Conservation (phyloP, 2,113 vertebrate species). For the Noturus placidus region DNA sequence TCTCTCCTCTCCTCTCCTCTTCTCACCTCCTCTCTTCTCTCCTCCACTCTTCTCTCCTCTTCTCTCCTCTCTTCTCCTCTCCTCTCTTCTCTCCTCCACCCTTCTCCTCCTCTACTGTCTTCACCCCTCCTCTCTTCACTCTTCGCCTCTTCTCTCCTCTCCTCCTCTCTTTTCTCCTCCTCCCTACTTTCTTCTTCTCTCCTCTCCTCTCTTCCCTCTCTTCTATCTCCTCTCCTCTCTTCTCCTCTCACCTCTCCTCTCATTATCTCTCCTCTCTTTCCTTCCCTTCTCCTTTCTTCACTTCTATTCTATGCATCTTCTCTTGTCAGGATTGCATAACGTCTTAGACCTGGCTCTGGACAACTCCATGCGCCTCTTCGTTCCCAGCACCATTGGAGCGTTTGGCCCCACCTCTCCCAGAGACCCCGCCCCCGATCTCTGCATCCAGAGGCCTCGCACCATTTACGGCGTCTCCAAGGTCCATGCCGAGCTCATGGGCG, state of each 20-base stretch:
- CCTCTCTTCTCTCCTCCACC: background rate
- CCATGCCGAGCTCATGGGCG: slow-evolving; percentile 76
- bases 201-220: background rate
- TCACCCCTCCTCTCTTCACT: no score
- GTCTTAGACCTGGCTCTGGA: slow-evolving; percentile 76
- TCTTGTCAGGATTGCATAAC: slow-evolving; percentile 71
- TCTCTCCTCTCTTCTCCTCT: background rate
- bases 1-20: background rate
- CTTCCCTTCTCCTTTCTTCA: background rate
- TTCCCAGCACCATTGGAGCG: slow-evolving; percentile 77
- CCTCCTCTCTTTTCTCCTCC: no score
- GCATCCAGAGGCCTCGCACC: slow-evolving; percentile 74
- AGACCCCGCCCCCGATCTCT: slow-evolving; percentile 75
- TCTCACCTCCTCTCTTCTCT: background rate
- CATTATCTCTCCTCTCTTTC: background rate
- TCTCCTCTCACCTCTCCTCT: background rate
- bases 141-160: background rate
- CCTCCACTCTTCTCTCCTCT: background rate
- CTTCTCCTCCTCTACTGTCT: no score
- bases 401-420: slow-evolving; percentile 76
- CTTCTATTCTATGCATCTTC: background rate
- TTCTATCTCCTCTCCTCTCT: background rate
- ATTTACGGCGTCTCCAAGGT: slow-evolving; percentile 80
- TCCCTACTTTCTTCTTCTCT: no score
- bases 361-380: slow-evolving; percentile 76